Evolutionary conservation across 2,888 invertebrate species (phyloP), one percentile per base, ranked within the genome.

Genomic region (Ligdia adustata): DNA sequence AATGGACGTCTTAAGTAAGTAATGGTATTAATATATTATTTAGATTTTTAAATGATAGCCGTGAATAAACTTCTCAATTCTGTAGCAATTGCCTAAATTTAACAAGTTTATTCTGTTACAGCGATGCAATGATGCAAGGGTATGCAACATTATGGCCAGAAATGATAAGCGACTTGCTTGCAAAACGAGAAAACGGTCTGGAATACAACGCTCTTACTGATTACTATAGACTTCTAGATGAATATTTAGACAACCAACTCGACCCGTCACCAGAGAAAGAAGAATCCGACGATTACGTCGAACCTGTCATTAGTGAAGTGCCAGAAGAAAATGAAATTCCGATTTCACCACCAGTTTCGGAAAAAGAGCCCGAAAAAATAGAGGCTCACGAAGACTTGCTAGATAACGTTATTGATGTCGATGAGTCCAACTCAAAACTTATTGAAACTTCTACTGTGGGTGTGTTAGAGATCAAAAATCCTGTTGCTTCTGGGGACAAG

Each of bases 171-270:
- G 90, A 91, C 54, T 64, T 91, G 41, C 77, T 91, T 27, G 85
- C 80, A 12, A 88, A 75, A 70, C 82, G 72, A 57, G 90, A 90
- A 71, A 80, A 90, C 26, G 87, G 88, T 1, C 65, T 92, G 5
- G 87, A 91, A 56, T 82, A 90, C 13, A 84, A 82, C n/a, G 83
- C 89, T 0, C 64, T 92, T 0, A 82, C 91, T 4, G 88, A 91
- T 47, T 92, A 92, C 62, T 93, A 92, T 60, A 79, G 83, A 58
- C 83, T 92, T 1, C 64, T 92, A 46, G 90, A 91, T 54, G 88
- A 91, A 53, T 92, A 92, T 70, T 75, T 92, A 54, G 89, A 91
- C 18, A 81, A 75, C 18, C 91, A 91, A 52, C 64, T 90, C 41
- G 87, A 90, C 26, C 87, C 86, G 11, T 33, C 69, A 2, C 9